Evolutionary conservation across 1,140 invertebrate species (phyloP), one percentile per base, ranked within the genome.

Genomic region (Drosophila kanapiae): DNA sequence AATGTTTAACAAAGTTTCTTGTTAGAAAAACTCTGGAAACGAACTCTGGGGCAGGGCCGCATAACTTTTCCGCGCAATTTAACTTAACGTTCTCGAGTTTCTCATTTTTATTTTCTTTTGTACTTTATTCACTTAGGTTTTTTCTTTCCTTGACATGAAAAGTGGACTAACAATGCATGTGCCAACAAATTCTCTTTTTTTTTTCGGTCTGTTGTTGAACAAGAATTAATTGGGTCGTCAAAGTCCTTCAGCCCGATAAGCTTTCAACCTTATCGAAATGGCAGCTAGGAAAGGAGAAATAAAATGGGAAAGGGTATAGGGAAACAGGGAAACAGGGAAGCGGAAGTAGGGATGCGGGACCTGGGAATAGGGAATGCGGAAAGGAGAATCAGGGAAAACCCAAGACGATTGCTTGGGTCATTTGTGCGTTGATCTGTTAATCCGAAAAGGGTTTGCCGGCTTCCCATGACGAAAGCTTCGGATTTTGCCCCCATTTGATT

Each of bases 21-120:
- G 67, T 72, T 72, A 60, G 67, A 72, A 72, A 72, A 71, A 72
- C 53, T 72, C 67, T 2, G 40, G 16, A 16, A 49, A 29, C 38
- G 23, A 49, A 29, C 38, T 43, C 33, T 10, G 23, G 29, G 29
- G 33, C 35, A 51, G 49, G 61, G 43, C 37, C 49, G 84, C 80
- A 87, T 83, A 87, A 87, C 84, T 87, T 87, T 87, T 87, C 76
- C 84, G 74, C 68, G 72, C 83, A 87, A 87, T 87, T 87, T 87
- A 88, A 84, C 83, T 78, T 71, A 80, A 78, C 78, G 68, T 88
- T 78, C 61, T 48, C 37, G 74, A 70, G 64, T 63, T 70, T 62
- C 43, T 54, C 51, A 59, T 72, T 72, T 72, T 72, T 72, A 59
- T 72, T 72, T 72, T 72, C 70, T 43, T 72, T 72, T 72, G 37